Evolutionary conservation across 2,797 vertebrate species (phyloP).

Genomic region (Momotus momota): DNA sequence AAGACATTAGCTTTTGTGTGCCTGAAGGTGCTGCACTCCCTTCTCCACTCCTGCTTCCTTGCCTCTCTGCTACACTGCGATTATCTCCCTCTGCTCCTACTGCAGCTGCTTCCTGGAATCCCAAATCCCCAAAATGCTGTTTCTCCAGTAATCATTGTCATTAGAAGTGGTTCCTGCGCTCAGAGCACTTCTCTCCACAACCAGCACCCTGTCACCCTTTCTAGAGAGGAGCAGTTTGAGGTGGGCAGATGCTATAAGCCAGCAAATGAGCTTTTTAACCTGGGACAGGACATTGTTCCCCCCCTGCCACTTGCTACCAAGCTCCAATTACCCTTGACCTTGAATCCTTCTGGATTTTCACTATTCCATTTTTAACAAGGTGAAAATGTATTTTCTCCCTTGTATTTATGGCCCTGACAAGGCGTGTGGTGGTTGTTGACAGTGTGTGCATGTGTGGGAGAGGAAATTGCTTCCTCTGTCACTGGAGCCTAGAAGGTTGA

Average conservation of each 20-base stretch:
- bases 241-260: background rate
- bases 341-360: background rate
- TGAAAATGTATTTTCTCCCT: background rate
- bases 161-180: slow-evolving; percentile 59
- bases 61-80: slow-evolving; percentile 33
- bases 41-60: slow-evolving; percentile 33
- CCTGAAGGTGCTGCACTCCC: background rate
- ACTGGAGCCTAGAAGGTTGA: background rate
- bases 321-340: background rate
- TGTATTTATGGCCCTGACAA: background rate
- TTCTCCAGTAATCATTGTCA: slow-evolving; percentile 70
- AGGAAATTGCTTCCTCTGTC: background rate
- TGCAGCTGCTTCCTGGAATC: slow-evolving; percentile 75
- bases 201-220: background rate
- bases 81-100: slow-evolving; percentile 76
- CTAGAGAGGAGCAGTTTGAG: background rate
- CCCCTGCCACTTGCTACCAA: background rate
- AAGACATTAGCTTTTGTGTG: background rate
- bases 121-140: slow-evolving; percentile 68
- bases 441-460: background rate
- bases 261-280: background rate
- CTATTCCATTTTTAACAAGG: background rate
- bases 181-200: background rate
- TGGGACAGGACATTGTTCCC: background rate
- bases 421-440: background rate